phyloP scores from a whole-genome alignment of 2,888 invertebrate genomes.

The Meandrusa payeni region DNA sequence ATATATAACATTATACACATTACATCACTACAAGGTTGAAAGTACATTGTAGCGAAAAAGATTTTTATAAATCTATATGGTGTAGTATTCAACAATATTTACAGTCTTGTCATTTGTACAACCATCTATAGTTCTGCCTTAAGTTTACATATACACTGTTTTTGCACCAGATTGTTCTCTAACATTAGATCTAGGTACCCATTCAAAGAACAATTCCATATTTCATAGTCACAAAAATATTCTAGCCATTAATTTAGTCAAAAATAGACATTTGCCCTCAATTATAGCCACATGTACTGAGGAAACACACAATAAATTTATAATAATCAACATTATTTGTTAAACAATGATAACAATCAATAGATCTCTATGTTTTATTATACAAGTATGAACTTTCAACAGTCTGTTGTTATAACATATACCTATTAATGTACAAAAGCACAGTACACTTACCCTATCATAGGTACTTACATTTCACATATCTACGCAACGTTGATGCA shows the following conservation, averaged over 20 bases:
- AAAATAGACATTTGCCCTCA: conserved; percentile 72
- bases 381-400: conserved; percentile 68
- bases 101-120: conserved; percentile 77
- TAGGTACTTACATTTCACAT: conserved; percentile 37
- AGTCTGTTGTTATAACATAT: conserved; percentile 61
- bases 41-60: conserved; percentile 14
- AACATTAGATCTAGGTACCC: conserved; percentile 61
- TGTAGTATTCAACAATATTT: conserved; percentile 45
- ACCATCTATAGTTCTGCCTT: conserved; percentile 54
- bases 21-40: conserved; percentile 7
- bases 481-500: conserved; percentile 28
- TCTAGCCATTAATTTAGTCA: conserved; percentile 65
- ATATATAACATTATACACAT: conserved; percentile 1
- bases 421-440: conserved; percentile 52
- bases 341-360: conserved; percentile 76
- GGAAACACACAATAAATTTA: conserved; percentile 75
- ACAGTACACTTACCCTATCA: conserved; percentile 44
- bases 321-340: conserved; percentile 74
- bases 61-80: conserved; percentile 26
- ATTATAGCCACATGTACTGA: conserved; percentile 65
- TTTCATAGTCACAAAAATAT: conserved; percentile 74
- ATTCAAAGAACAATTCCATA: conserved; percentile 70
- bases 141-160: conserved; percentile 55
- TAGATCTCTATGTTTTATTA: conserved; percentile 68
- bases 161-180: conserved; percentile 54